Conservation (phyloP, 2,113 vertebrate species). For the Electrona antarctica region DNA sequence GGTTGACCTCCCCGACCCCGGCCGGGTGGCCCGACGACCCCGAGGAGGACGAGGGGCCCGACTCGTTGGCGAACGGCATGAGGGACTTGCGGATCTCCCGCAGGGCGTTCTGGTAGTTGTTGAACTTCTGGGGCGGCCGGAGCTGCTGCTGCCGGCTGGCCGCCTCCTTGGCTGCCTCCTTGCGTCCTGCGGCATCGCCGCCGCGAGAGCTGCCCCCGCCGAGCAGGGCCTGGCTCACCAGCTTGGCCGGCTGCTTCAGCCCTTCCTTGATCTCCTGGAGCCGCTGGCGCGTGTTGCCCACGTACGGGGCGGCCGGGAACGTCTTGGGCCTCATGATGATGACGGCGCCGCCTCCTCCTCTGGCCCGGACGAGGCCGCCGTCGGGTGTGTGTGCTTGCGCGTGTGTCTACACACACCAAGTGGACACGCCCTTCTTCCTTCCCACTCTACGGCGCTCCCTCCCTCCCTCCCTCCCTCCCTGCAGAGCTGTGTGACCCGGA, state of each 20-base stretch:
- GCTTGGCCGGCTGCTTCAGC: constrained; percentile 94
- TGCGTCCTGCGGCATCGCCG: constrained; percentile 74
- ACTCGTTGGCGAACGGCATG: constrained; percentile 94
- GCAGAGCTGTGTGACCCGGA: constrained; percentile 48
- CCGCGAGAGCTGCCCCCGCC: constrained; percentile 78
- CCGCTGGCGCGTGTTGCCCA: constrained; percentile 96
- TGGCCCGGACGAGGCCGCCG: too few species aligned
- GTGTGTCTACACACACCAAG: too few species aligned
- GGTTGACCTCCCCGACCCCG: constrained; percentile 87
- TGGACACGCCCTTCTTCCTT: too few species aligned
- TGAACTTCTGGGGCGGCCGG: constrained; percentile 91
- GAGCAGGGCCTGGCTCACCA: constrained; percentile 85
- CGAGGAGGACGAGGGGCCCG: constrained; percentile 76
- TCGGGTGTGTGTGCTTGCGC: too few species aligned
- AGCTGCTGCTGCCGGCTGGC: constrained; percentile 88
- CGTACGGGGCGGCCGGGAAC: constrained; percentile 94
- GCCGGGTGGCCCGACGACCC: constrained; percentile 72
- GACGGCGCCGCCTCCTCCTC: too few species aligned
- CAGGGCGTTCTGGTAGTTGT: constrained; percentile 95
- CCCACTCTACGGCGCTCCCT: constrained; percentile 17
- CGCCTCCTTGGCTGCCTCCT: constrained; percentile 87
- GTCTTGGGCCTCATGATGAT: constrained; percentile 97
- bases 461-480: constrained; percentile 7
- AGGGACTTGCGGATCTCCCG: constrained; percentile 96
- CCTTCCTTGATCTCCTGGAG: constrained; percentile 97